Percentiles rank a stretch among this genome's conserved stretches.
These are phyloP conservation scores for Drosophila falleni DNA, from an alignment of 2,888 invertebrate genomes.

Conservation along the genomic window DNA sequence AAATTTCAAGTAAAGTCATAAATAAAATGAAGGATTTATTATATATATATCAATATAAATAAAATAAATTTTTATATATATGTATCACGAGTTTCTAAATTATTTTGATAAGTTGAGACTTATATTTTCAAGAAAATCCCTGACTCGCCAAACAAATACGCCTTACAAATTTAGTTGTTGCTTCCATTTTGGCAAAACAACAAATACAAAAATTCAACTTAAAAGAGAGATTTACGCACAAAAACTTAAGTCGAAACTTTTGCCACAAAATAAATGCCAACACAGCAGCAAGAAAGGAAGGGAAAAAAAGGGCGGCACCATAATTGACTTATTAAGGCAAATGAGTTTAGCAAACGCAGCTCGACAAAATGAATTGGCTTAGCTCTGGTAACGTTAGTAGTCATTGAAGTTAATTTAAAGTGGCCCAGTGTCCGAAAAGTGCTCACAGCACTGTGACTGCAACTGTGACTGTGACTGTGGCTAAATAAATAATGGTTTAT, in stretches of 20 bases:
- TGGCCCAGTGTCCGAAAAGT: constrained; percentile 42
- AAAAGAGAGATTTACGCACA: constrained; percentile 16
- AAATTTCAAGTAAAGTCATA: too few relatives aligned
- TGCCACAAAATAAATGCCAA: constrained; percentile 20
- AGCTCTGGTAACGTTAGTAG: constrained; percentile 35
- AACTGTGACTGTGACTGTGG: constrained; percentile 30
- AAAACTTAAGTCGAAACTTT: constrained; percentile 25
- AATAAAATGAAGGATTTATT: too few relatives aligned
- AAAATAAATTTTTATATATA: neutral
- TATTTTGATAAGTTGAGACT: neutral
- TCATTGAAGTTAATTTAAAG: constrained; percentile 72
- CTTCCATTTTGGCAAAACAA: neutral
- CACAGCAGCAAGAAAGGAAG: constrained; percentile 15
- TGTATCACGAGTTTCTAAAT: neutral
- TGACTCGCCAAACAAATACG: too few relatives aligned
- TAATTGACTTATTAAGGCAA: constrained; percentile 75
- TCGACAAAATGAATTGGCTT: constrained; percentile 66
- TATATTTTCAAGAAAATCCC: neutral
- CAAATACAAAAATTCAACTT: constrained; percentile 2
- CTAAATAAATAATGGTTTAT: constrained; percentile 77
- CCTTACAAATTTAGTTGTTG: neutral
- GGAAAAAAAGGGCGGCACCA: constrained; percentile 24
- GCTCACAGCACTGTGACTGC: constrained; percentile 30
- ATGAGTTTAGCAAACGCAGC: constrained; percentile 60
- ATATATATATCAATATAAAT: neutral